Evolutionary conservation across 2,888 invertebrate genomes (phyloP), one percentile per base, ranked within the genome.

Genomic region (Scelioninae gen. 1): DNA sequence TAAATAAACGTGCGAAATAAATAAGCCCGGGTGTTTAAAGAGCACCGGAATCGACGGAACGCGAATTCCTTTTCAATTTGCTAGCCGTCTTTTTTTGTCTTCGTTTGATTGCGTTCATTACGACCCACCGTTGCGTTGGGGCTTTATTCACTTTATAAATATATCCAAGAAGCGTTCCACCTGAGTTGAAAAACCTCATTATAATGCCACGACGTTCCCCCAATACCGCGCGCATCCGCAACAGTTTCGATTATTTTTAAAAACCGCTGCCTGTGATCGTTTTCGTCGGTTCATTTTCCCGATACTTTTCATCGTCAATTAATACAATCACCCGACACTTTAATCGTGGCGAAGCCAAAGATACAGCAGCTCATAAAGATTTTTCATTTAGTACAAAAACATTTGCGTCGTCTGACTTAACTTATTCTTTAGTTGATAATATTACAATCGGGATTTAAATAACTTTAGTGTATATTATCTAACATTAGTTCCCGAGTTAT

Each of bases 161-260:
- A 79, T 43, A 71, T 16, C 56, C 51, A 32, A 38, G 65, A 65
- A 65, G 51, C 78, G 71, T 60, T 79, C 72, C 72, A 79, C 79
- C 79, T 74, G 79, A 74, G 79, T 79, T 79, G 72, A 79, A 79
- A 79, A 79, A 79, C 66, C 72, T 72, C 79, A 72, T 72, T 79
- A 72, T 66, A 53, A 69, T 71, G 63, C 63, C 63, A 31, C 45
- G 29, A 11, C 77, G 51, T 31, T 34, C 32, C 58, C 49, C 51
- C 31, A 51, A 53, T 56, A 23, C 53, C 49, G 49, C 38, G 32
- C 60, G 47, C 32, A 11, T 38, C 38, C 32, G 32, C 53, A 2
- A 53, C 49, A 45, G 34, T 71, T 71, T 58, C 13, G 32, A 47
- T 58, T 71, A 58, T 71, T 74, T 63, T 63, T 63, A 74, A 72